Percentiles rank a stretch among this genome's conserved stretches.
These are phyloP conservation scores for Malurus melanocephalus DNA, from an alignment of 2,113 vertebrate species.

Conservation along the genomic window DNA sequence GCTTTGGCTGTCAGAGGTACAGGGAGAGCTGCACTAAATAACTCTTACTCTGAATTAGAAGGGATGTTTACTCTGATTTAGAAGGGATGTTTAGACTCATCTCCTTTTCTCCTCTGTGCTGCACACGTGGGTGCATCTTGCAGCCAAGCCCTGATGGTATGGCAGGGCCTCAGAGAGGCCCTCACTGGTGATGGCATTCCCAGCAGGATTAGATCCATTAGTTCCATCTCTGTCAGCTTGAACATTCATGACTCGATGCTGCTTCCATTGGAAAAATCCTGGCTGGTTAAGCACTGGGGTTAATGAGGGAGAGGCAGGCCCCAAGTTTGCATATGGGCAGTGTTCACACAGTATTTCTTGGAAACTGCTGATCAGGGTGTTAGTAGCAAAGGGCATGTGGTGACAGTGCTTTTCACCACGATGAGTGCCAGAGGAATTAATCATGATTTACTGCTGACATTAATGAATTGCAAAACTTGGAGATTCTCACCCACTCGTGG, in stretches of 20 bases:
- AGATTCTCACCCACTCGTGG: conserved; percentile 9
- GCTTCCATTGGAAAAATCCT: not conserved
- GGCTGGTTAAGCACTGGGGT: not conserved
- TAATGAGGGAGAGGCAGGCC: not conserved
- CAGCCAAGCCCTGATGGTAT: not conserved
- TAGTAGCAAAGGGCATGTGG: conserved; percentile 37
- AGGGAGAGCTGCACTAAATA: not conserved
- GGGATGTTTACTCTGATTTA: not conserved
- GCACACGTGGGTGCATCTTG: not conserved
- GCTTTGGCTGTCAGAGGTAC: not conserved
- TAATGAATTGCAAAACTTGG: not conserved
- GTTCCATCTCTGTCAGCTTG: not conserved
- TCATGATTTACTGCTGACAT: conserved; percentile 53
- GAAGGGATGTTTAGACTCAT: not conserved
- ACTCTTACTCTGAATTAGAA: not conserved
- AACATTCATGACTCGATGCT: not conserved
- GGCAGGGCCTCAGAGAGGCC: not conserved
- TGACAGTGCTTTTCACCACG: not conserved
- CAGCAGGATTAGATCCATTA: not conserved
- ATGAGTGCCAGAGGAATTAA: conserved; percentile 45
- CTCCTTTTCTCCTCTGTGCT: fast-evolving
- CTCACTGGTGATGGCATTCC: not conserved
- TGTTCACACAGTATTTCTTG: not conserved
- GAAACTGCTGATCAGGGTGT: conserved; percentile 38
- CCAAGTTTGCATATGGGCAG: not conserved